Base-by-base conservation (phyloP, 2,888 invertebrate species). In the Apotomis betuletana region DNA sequence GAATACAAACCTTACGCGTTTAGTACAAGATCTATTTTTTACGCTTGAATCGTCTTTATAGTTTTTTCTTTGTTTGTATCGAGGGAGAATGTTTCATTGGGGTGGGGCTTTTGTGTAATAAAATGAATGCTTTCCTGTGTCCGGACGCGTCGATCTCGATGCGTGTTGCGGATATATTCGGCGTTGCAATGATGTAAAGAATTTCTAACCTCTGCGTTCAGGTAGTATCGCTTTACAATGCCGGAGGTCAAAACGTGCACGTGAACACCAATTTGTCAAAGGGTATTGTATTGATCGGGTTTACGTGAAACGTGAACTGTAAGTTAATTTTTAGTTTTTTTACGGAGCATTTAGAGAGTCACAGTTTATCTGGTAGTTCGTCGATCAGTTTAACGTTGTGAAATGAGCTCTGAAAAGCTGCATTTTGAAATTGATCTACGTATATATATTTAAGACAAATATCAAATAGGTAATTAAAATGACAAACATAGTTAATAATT, bases 121-220 rank as follows among this genome's bases (percentile, higher is more conserved):
- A 90, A 90, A 89, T 78, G 83, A 88, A 89, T 84, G 84, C 79
- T 87, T 89, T 88, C 86, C 87, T 84, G 83, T 83, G 80, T 83
- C 83, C 88, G 84, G 83, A 83, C 81, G 83, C 81, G 83, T 84
- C 82, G 79, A 87, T 84, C 81, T 81, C 78, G 77, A 79, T 83
- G 84, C 80, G 84, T 84, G 82, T 79, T 80, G 78, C 77, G 80
- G 81, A 83, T 81, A 80, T 73, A 70, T 83, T 83, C 55, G 73
- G 76, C 62, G 70, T 70, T 75, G 75, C 74, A 77, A 74, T 76
- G 73, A 49, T 75, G 70, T 70, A 65, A 71, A 77, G 75, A 75
- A 79, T 78, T 83, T 61, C 5, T 36, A 51, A 60, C 51, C 49
- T 46, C 52, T 67, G 67, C 61, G 54, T 62, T 63, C 44, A 36